Conservation (phyloP, 2,113 vertebrate genomes). For the Mionectes macconnelli region DNA sequence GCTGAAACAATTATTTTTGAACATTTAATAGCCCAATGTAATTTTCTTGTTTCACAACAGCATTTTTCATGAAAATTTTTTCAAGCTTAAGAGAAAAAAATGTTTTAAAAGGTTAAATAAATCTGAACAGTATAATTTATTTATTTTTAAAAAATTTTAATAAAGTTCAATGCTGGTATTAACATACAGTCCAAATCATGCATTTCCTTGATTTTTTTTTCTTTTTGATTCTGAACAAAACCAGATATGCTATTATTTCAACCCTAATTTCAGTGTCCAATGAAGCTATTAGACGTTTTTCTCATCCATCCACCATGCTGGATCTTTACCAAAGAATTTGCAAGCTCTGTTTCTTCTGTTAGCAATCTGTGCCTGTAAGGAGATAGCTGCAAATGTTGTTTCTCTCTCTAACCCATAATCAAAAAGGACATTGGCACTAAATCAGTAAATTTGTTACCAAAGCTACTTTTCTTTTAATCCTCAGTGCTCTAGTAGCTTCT, state of each 20-base stretch:
- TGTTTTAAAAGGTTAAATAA: not conserved
- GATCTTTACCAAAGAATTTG: conserved; percentile 1
- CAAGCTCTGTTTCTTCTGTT: not conserved
- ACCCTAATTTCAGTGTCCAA: not conserved
- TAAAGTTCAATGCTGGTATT: not conserved
- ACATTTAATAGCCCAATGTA: not conserved
- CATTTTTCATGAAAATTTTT: not conserved
- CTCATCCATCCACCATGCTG: not conserved
- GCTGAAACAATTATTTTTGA: not conserved
- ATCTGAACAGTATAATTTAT: not conserved
- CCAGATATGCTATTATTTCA: not conserved
- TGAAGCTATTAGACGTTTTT: not conserved
- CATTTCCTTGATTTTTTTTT: not conserved
- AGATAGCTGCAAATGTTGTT: not conserved
- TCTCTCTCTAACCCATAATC: not conserved
- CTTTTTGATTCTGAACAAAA: not conserved
- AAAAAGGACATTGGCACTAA: not conserved
- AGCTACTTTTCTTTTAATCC: not conserved
- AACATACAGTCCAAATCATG: not conserved
- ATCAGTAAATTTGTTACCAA: not conserved
- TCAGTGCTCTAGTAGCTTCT: not conserved
- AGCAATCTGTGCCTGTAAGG: not conserved
- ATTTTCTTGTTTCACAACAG: not conserved
- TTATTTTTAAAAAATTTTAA: too few relatives aligned
- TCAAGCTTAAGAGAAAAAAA: not conserved